Conservation (phyloP, 2,888 invertebrate species). For the Tetramorium bicarinatum region DNA sequence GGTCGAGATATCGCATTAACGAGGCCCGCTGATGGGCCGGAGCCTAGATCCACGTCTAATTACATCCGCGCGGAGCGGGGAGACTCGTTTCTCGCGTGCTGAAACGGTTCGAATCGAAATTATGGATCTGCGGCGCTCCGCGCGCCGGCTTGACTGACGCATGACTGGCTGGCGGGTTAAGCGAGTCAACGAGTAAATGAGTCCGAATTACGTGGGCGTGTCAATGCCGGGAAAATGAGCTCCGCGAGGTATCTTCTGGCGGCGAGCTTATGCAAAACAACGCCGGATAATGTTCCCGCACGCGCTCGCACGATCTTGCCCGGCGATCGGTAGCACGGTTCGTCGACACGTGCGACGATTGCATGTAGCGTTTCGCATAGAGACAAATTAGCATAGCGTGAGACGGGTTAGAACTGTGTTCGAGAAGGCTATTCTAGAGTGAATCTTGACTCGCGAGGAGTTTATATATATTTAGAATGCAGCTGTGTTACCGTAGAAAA, state of each 20-base stretch:
- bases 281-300: constrained; percentile 46
- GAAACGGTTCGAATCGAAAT: constrained; percentile 75
- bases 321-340: constrained; percentile 34
- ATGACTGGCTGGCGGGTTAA: constrained; percentile 76
- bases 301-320: constrained; percentile 26
- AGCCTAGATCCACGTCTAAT: constrained; percentile 79
- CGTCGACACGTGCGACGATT: constrained; percentile 51
- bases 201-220: constrained; percentile 85
- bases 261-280: constrained; percentile 64
- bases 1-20: constrained; percentile 75
- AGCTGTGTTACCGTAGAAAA: constrained; percentile 1
- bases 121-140: constrained; percentile 74
- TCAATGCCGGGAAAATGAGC: constrained; percentile 78
- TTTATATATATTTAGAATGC: constrained; percentile 9
- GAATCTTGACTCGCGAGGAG: not conserved
- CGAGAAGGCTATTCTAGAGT: not conserved
- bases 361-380: constrained; percentile 36
- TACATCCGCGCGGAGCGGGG: constrained; percentile 73
- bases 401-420: not conserved
- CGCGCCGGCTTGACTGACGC: constrained; percentile 72
- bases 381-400: constrained; percentile 9
- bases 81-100: constrained; percentile 81
- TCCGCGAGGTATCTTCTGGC: constrained; percentile 56
- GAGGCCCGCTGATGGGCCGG: constrained; percentile 77
- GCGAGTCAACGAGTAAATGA: constrained; percentile 83